Evolutionary conservation across 2,888 invertebrate species (phyloP), one percentile per base, ranked within the genome.

Genomic region (Eugnorisma glareosa): DNA sequence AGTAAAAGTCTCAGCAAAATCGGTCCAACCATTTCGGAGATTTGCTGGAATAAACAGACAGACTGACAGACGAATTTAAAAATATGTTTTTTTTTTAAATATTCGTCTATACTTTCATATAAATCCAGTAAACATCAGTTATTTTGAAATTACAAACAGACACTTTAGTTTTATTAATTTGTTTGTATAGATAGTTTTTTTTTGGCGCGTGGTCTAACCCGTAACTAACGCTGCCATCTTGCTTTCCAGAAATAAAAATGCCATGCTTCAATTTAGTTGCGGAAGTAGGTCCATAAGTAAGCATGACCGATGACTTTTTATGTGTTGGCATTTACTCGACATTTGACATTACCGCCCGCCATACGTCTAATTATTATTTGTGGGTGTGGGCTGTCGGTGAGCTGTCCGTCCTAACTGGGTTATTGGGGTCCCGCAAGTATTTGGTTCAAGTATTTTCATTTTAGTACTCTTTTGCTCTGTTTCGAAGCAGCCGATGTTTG

Each of bases 301-400:
- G 89, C 89, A 90, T 92, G 92, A 92, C 91, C 92, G 91, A 90
- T 93, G 92, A 92, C 92, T 93, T 94, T 94, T 94, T 93, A 89
- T 83, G 86, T 82, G 90, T 89, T 95, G 96, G 94, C 96, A 96
- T 96, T 96, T 96, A 93, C 89, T 87, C 89, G 95, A 94, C 96
- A 94, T 95, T 96, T 96, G 96, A 96, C 96, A 96, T 96, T 96
- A 93, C 93, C 90, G 84, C 90, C 78, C 91, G 92, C 91, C 89
- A 93, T 92, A 91, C 90, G 92, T 94, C 94, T 95, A 95, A 95
- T 96, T 94, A 95, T 94, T 94, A 93, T 93, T 84, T 89, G 94
- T 94, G 93, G 95, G 96, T 94, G 96, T 94, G 93, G 92, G 92
- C 92, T 94, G 96, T 94, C 94, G 93, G 59, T 82, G 72, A 67